phyloP scores from a whole-genome alignment of 2,113 vertebrate genomes.

The Heterocephalus glaber region DNA sequence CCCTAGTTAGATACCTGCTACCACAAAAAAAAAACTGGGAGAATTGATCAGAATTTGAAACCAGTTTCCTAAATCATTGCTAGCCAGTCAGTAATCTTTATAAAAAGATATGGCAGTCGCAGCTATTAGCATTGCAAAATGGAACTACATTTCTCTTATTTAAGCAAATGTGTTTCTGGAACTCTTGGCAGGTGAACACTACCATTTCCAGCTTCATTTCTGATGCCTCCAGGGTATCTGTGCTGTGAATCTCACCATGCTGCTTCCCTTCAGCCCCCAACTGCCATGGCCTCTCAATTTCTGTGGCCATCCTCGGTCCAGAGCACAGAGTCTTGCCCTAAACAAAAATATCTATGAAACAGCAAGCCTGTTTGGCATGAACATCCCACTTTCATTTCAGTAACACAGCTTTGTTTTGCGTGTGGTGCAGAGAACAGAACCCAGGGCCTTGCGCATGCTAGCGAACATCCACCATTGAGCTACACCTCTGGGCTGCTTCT shows the following conservation, averaged over 20 bases:
- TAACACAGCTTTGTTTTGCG: neutral
- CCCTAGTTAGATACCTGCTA: too few species aligned
- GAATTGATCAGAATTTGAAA: neutral
- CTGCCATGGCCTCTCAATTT: neutral
- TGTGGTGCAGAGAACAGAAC: neutral
- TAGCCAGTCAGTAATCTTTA: too few species aligned
- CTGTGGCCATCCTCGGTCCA: neutral
- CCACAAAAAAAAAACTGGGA: neutral
- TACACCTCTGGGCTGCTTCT: too few species aligned
- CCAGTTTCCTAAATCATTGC: neutral
- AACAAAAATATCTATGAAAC: neutral
- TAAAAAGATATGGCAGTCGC: neutral
- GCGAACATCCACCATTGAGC: neutral
- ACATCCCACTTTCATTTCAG: too few species aligned
- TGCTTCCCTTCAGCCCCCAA: neutral
- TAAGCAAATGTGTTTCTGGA: neutral
- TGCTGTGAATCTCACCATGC: too few species aligned
- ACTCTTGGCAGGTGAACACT: neutral
- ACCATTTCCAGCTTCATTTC: neutral
- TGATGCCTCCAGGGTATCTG: neutral
- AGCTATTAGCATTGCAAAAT: neutral
- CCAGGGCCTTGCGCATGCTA: neutral
- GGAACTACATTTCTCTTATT: neutral
- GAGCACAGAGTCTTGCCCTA: neutral
- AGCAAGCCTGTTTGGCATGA: neutral